Base-by-base conservation (phyloP, 2,888 invertebrate species). In the Leptogaster cylindrica region DNA sequence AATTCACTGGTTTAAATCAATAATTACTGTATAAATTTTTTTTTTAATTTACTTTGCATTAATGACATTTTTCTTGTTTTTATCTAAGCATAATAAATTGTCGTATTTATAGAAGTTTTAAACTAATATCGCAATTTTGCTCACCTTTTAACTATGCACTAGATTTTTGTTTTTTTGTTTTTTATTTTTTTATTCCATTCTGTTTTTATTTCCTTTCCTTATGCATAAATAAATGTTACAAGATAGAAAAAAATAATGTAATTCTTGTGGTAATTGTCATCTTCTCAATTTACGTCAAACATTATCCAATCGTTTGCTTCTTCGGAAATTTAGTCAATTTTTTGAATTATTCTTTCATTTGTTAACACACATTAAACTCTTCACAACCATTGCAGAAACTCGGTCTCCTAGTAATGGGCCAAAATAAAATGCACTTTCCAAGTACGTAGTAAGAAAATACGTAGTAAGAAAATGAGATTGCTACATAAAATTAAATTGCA, bases 1-100 rank as follows among this genome's bases (percentile, higher is more conserved):
- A 16, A 18, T 52, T 33, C 23, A 52, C 27, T 52, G 18, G 18
- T 33, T 33, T 52, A 33, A 18, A 33, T 33, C 31, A 31, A 52
- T 33, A 52, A 31, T 52, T 52, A 31, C 14, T 52, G 33, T 52
- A 18, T 52, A 52, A 52, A 18, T 52, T 52, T 14, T 52, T 52
- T 28, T 31, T 52, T n/a, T n/a, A n/a, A n/a, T n/a, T n/a, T n/a
- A n/a, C n/a, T n/a, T n/a, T n/a, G n/a, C n/a, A n/a, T n/a, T 31
- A 52, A 27, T 52, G 18, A 46, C 28, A 4, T 67, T 46, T 66
- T 28, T 31, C n/a, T n/a, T n/a, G n/a, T n/a, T 66, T 31, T 67
- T 48, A 28, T 46, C 51, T 67, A 67, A 67, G 67, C 67, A 63
- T 63, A 67, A 51, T 67, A 63, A 67, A 67, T 68, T 68, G 36